Conservation (phyloP, 2,888 invertebrate genomes). For the Nipponacmea schrenckii region DNA sequence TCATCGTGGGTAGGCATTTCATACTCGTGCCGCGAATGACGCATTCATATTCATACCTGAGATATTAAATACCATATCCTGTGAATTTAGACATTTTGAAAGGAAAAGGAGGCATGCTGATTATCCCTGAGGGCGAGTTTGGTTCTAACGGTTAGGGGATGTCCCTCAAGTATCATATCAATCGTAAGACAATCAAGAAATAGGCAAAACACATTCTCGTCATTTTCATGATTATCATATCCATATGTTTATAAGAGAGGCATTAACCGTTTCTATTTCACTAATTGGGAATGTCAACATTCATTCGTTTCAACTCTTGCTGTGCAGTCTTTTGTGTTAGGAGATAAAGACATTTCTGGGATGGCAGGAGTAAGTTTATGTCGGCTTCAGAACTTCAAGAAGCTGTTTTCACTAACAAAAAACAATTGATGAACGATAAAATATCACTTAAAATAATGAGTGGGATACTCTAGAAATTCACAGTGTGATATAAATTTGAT, state of each 20-base stretch:
- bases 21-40: constrained; percentile 6
- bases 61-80: neutral
- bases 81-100: constrained; percentile 8
- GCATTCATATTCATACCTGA: neutral
- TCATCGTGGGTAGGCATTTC: neutral
- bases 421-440: neutral
- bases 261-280: neutral
- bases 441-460: neutral
- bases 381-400: neutral
- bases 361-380: neutral
- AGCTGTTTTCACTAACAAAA: neutral
- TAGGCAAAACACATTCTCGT: neutral
- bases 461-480: neutral
- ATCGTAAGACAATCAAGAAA: neutral
- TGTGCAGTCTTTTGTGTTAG: neutral
- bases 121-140: neutral
- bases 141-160: constrained; percentile 3
- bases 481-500: neutral
- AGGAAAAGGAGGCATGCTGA: neutral
- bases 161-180: constrained; percentile 5
- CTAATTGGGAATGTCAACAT: neutral
- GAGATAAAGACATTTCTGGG: neutral
- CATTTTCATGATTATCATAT: neutral
- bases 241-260: neutral
- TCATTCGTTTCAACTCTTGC: neutral